A percentile compares a stretch with the other conserved stretches of the same genome.
Conservation (phyloP, 2,888 invertebrate species). For the Argyresthia albistria region DNA sequence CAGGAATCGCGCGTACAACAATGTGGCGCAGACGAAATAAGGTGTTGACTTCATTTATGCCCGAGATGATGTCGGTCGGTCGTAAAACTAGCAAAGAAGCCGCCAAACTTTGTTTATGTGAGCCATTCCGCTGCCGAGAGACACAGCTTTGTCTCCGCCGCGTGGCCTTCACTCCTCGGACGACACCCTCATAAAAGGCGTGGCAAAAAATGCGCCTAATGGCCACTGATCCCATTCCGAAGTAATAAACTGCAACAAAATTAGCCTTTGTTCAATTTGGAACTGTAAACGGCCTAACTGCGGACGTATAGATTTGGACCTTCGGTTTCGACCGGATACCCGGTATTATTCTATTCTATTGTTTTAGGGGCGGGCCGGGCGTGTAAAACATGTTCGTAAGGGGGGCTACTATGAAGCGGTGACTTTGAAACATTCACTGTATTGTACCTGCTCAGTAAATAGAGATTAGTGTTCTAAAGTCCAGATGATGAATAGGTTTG, state of each 20-base stretch:
- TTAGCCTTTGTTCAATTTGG: conserved; percentile 61
- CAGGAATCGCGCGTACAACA: too few relatives aligned
- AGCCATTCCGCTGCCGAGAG: conserved; percentile 41
- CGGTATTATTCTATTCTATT: conserved; percentile 29
- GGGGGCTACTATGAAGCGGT: background rate
- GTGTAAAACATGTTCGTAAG: conserved; percentile 21
- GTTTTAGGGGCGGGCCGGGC: conserved; percentile 50
- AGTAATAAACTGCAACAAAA: conserved; percentile 70
- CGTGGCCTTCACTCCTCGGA: conserved; percentile 43
- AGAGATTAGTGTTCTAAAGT: background rate
- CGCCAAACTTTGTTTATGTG: conserved; percentile 65
- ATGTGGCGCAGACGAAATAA: background rate
- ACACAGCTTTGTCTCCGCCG: conserved; percentile 57
- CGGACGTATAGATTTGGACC: conserved; percentile 11
- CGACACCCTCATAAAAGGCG: conserved; percentile 71
- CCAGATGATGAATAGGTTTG: too few relatives aligned
- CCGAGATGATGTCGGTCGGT: conserved; percentile 1
- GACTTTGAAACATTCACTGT: background rate
- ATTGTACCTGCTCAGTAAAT: background rate
- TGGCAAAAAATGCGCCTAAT: conserved; percentile 65
- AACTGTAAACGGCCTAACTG: conserved; percentile 49
- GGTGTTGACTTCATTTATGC: conserved; percentile 7
- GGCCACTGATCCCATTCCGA: conserved; percentile 64
- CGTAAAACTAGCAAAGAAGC: conserved; percentile 54
- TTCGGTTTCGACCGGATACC: conserved; percentile 25